Evolutionary conservation across 2,888 invertebrate genomes (phyloP), one percentile per base, ranked within the genome.

Genomic region (Zelleria hepariella): DNA sequence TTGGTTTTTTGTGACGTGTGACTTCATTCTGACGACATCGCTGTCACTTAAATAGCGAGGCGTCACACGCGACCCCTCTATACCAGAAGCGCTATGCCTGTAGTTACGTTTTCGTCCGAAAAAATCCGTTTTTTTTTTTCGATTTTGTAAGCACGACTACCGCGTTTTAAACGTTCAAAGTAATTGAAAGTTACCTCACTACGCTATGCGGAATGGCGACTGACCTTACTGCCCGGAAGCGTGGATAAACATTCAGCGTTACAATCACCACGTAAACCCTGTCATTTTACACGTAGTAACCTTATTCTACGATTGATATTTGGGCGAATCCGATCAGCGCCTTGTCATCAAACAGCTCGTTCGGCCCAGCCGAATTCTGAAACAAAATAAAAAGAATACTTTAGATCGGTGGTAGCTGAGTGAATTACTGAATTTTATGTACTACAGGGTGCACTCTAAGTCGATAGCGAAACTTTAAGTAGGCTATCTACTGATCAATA

Each of bases 291-390:
- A 18, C 32, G 15, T 3, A 42, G 15, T 5, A 8, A 59, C 57
- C 57, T 69, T 91, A 96, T 84, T 96, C 96, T 63, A 94, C 92
- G 75, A 98, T 94, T 64, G 97, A 96, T 78, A 99, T 95, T 90
- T 98, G 98, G 74, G 99, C 99, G 87, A 95, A 99, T 67, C 99
- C 99, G 79, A 98, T 93, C 65, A 99, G 90, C 49, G 97, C 93
- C 78, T 97, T 97, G 80, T 98, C 98, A 77, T 98, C 98, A 57
- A 96, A 95, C 62, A 94, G 91, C 86, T 98, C 97, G 73, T 94
- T 94, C 58, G 92, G 90, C 64, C 73, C 78, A n/a, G 80, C 67
- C 2, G 86, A 86, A 66, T 85, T 96, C 93, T 98, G 91, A 73
- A 95, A 95, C 91, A 91, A 52, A 27, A 49, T 10, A 24, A 24